These are phyloP conservation scores for Ernsta delagoae DNA, from an alignment of 2,888 invertebrate genomes.

Conservation along the genomic window DNA sequence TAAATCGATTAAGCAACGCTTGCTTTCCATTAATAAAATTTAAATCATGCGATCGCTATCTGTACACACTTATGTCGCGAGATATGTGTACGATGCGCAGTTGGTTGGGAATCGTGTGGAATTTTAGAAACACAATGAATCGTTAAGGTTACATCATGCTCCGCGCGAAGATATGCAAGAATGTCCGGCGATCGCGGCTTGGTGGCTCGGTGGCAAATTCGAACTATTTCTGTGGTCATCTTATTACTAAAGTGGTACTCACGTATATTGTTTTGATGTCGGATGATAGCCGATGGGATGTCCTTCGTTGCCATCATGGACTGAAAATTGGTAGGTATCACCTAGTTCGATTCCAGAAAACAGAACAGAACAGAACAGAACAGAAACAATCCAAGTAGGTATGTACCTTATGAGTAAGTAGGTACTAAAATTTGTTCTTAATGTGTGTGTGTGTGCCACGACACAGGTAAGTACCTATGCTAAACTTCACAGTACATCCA, in stretches of 20 bases:
- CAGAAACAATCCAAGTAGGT: no score
- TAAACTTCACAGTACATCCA: no score
- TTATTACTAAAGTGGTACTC: conserved; percentile 1
- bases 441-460: no score
- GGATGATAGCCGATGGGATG: no score
- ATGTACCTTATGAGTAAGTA: no score
- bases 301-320: no score
- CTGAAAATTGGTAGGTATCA: no score
- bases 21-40: conserved; percentile 18
- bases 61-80: conserved; percentile 12
- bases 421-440: no score
- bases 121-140: conserved; percentile 40
- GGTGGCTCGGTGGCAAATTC: conserved; percentile 39
- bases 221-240: conserved; percentile 21
- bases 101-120: conserved; percentile 37
- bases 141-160: conserved; percentile 42
- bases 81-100: conserved; percentile 32
- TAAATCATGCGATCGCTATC: conserved; percentile 20
- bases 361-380: no score
- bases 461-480: no score
- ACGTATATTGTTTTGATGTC: neutral
- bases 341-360: no score
- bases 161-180: conserved; percentile 36
- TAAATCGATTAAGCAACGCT: conserved; percentile 7
- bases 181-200: conserved; percentile 21